Evolutionary conservation across 2,113 vertebrate genomes (phyloP).

Genomic region (Silurus meridionalis): DNA sequence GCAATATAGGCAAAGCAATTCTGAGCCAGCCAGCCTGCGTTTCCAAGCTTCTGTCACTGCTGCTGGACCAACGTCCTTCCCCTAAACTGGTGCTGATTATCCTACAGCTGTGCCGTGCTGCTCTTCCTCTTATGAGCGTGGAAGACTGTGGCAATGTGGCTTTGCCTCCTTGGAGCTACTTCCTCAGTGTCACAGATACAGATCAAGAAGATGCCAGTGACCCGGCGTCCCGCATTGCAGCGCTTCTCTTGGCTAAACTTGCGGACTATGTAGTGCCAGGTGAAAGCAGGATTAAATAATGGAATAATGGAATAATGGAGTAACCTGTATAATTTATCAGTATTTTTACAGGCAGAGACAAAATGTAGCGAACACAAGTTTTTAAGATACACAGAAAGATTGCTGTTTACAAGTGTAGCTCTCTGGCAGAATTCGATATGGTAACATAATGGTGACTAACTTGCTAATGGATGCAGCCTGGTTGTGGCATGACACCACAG

Average conservation of each 20-base stretch:
- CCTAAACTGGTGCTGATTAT: constrained; percentile 97
- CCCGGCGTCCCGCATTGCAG: constrained; percentile 93
- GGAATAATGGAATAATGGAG: too few species aligned
- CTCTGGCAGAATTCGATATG: not conserved
- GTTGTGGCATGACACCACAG: too few species aligned
- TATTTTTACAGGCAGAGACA: not conserved
- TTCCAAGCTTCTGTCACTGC: constrained; percentile 93
- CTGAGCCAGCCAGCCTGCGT: constrained; percentile 98
- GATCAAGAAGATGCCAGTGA: constrained; percentile 93
- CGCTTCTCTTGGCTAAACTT: constrained; percentile 90
- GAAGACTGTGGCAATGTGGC: constrained; percentile 97
- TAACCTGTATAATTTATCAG: not conserved
- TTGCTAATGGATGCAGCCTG: too few species aligned
- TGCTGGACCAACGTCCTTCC: constrained; percentile 94
- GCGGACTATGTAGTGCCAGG: constrained; percentile 98
- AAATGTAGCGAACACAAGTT: not conserved
- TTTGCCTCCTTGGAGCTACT: constrained; percentile 95
- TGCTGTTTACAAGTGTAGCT: not conserved
- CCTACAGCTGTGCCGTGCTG: constrained; percentile 92
- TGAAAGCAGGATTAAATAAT: constrained; percentile 54
- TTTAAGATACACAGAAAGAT: not conserved
- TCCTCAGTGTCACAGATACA: constrained; percentile 85
- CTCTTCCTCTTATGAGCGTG: constrained; percentile 95
- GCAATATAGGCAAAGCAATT: constrained; percentile 97
- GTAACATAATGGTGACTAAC: too few species aligned